phyloP scores from a whole-genome alignment of 2,797 vertebrate species.

The Gouania willdenowi region DNA sequence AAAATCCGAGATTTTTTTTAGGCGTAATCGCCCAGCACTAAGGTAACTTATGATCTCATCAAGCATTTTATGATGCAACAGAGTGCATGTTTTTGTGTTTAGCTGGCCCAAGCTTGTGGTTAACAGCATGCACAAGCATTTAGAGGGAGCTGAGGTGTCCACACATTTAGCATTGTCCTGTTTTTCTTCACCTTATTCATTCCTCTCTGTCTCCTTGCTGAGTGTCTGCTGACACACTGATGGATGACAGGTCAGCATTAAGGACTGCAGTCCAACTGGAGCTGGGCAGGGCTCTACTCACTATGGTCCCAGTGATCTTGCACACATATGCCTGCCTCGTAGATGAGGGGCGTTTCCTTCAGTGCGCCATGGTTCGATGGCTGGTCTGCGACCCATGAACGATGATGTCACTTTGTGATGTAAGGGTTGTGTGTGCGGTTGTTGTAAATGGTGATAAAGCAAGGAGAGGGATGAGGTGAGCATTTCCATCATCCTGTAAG shows the following conservation, averaged over 20 bases:
- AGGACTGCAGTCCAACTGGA: conserved; percentile 54
- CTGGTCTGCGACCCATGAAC: conserved; percentile 29
- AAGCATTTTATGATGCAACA: too few relatives aligned
- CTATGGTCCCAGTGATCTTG: conserved; percentile 41
- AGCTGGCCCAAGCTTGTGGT: conserved; percentile 13
- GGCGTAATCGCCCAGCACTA: too few relatives aligned
- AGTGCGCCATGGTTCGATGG: conserved; percentile 19
- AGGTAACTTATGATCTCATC: too few relatives aligned
- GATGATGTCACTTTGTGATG: conserved; percentile 40
- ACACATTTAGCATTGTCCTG: conserved; percentile 6
- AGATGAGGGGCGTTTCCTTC: conserved; percentile 51
- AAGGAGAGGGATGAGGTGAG: conserved; percentile 9
- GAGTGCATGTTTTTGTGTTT: conserved; percentile 1
- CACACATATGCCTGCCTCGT: conserved; percentile 20
- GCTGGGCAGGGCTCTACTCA: conserved; percentile 52
- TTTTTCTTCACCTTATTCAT: conserved; percentile 2
- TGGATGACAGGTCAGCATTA: conserved; percentile 63
- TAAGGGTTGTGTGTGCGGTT: not conserved
- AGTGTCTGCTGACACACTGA: conserved; percentile 35
- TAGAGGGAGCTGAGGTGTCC: conserved; percentile 12
- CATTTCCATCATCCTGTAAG: conserved; percentile 21
- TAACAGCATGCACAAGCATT: not conserved
- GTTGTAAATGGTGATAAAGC: not conserved
- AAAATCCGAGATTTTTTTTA: too few relatives aligned
- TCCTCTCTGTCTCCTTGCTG: not conserved